Base-by-base conservation (phyloP, 2,888 invertebrate species). In the Tenthredo livida region DNA sequence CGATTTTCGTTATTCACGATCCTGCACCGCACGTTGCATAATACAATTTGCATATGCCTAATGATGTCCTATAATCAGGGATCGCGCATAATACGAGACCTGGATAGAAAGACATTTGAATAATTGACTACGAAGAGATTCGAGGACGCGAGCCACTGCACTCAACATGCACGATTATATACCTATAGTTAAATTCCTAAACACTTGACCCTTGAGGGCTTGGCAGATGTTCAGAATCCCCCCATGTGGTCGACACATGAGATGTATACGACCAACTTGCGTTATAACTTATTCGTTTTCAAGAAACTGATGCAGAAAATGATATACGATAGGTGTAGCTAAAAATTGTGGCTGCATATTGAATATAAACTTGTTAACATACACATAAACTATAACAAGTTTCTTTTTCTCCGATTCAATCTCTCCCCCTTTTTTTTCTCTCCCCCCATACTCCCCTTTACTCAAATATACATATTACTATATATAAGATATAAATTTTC, bases 181-280 rank as follows among this genome's bases (percentile, higher is more conserved):
- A 40, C 72, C 9, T 40, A 73, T 40, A 40, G 72, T 73, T 73
- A 25, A 73, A 73, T 73, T 43, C 72, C 72, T 10, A 73, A 73
- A 67, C 72, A 73, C 72, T 73, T 73, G 72, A 73, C 72, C 72
- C 72, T 73, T 73, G 21, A 43, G 72, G 72, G 72, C 43, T 73
- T 21, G 72, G 43, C 72, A 73, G 72, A 73, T 73, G 43, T 40
- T 40, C 21, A n/a, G 72, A 25, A n/a, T 73, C 43, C 72, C 72
- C 43, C 72, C 72, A 73, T 73, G 40, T 73, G 72, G 72, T 43
- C 37, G 43, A 21, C 72, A 73, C 21, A 73, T 73, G 37, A 37
- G 70, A 70, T 37, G 40, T 43, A 40, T 25, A 10, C 61, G 61
- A 7, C 1, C 7, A n/a, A 50, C 50, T 50, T 7, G n/a, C 54